These are phyloP conservation scores for Pseudomyrmex pallidus DNA, from an alignment of 1,140 invertebrate genomes.

Conservation along the genomic window DNA sequence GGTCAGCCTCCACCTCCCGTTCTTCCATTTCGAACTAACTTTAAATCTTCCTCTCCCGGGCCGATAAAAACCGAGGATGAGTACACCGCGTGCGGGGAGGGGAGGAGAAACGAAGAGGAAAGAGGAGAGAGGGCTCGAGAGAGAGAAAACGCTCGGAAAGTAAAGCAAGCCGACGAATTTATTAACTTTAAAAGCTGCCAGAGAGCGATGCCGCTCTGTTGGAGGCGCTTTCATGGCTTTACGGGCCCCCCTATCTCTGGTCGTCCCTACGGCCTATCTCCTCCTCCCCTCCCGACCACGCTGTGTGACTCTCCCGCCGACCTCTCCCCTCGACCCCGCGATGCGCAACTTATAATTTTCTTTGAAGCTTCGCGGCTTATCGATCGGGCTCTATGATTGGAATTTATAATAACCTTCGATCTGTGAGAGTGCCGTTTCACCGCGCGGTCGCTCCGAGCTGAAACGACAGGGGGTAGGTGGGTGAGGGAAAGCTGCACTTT, in stretches of 20 bases:
- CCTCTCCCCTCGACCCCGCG: slow-evolving; percentile 53
- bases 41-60: slow-evolving; percentile 69
- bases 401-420: slow-evolving; percentile 78
- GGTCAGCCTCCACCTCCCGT: slow-evolving; percentile 73
- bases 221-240: slow-evolving; percentile 77
- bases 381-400: slow-evolving; percentile 78
- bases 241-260: slow-evolving; percentile 56
- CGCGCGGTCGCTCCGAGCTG: slow-evolving; percentile 51
- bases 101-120: not conserved
- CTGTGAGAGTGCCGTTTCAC: slow-evolving; percentile 68
- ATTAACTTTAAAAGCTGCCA: slow-evolving; percentile 82
- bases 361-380: slow-evolving; percentile 79
- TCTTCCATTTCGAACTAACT: slow-evolving; percentile 78
- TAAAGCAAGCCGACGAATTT: slow-evolving; percentile 80
- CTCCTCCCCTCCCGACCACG: not conserved
- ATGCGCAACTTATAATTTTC: slow-evolving; percentile 80
- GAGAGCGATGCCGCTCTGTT: slow-evolving; percentile 72
- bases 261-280: not conserved
- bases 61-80: slow-evolving; percentile 66
- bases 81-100: slow-evolving; percentile 10
- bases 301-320: slow-evolving; percentile 8
- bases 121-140: slow-evolving; percentile 14
- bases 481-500: slow-evolving; percentile 42
- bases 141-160: slow-evolving; percentile 66
- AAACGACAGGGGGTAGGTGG: slow-evolving; percentile 8